Evolutionary conservation across 2,888 invertebrate genomes (phyloP), one percentile per base, ranked within the genome.

Genomic region (Platerodrilus igneus): DNA sequence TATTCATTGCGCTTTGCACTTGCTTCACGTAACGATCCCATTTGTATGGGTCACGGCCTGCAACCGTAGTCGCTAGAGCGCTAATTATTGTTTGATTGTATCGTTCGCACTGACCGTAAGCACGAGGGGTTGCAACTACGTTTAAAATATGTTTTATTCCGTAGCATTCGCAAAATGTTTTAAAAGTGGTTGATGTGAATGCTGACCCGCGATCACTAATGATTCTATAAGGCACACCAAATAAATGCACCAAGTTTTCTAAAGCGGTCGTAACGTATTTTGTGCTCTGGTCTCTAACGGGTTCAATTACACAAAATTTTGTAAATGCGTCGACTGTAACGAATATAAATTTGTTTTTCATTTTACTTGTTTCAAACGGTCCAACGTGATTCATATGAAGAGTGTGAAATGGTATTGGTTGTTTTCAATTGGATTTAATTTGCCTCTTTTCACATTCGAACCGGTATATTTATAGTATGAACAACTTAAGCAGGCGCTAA

Each of bases 201-300:
- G 51, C 50, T 3, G 48, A 31, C n/a, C 58, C 58, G n/a, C 48
- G 34, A 21, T 59, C 58, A 6, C 38, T 47, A 9, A 58, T 49
- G 2, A 58, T 43, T 5, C 53, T 29, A 1, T 11, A 33, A 3
- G 59, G 57, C 9, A 46, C 50, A 2, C 57, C 52, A 43, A 55
- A 57, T 3, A 55, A 15, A 13, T 18, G 37, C 20, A 53, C 35
- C 2, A 55, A 9, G 16, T 46, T 22, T 13, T 39, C 5, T 3
- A 53, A 18, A 4, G 36, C 26, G 4, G 14, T 37, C 16, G 53
- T 33, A 0, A 51, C 50, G 2, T 30, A 37, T 22, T 39, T 50
- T 52, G 13, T 25, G 56, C 56, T 2, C 55, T 56, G 28, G 55
- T 60, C 44, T 19, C 29, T 38, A 3, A 52, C 49, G 0, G 53